A percentile compares a stretch with the other conserved stretches of the same genome.
Evolutionary conservation across 1,140 invertebrate species (phyloP).

Genomic region (Penaeus chinensis): DNA sequence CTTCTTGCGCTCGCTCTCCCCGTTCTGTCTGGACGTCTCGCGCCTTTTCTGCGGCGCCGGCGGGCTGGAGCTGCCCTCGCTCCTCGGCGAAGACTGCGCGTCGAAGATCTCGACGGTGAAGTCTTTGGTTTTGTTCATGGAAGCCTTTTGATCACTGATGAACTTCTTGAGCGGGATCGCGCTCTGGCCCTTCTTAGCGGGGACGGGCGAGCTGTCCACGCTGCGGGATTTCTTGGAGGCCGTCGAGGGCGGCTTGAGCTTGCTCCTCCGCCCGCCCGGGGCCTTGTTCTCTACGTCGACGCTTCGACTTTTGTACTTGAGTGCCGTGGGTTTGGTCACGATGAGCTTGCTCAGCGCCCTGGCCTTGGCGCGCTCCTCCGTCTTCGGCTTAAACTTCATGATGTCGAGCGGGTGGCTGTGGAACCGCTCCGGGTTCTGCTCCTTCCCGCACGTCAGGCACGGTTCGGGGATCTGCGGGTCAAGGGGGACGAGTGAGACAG

Average conservation of each 20-base stretch:
- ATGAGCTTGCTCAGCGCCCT: conserved; percentile 65
- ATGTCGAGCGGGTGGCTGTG: conserved; percentile 73
- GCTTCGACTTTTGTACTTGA: conserved; percentile 70
- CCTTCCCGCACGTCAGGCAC: conserved; percentile 73
- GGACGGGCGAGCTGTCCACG: conserved; percentile 22
- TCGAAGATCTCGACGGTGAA: conserved; percentile 56
- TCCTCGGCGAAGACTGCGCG: conserved; percentile 16
- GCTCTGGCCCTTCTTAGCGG: conserved; percentile 67
- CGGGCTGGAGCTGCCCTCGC: conserved; percentile 17
- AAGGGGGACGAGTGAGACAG: background rate
- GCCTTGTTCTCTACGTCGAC: conserved; percentile 56
- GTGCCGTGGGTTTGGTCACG: conserved; percentile 72
- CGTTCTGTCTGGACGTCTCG: conserved; percentile 9
- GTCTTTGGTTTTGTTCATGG: conserved; percentile 54
- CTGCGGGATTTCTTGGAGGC: conserved; percentile 1
- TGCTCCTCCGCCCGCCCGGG: conserved; percentile 67
- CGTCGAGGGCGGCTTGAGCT: conserved; percentile 67
- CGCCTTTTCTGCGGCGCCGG: background rate
- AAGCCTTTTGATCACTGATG: conserved; percentile 55
- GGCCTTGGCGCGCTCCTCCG: conserved; percentile 43
- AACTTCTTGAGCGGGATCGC: conserved; percentile 50
- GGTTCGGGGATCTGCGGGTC: conserved; percentile 69
- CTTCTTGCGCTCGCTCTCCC: conserved; percentile 15
- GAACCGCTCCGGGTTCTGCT: conserved; percentile 73
- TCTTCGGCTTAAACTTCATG: conserved; percentile 47